phyloP scores from a whole-genome alignment of 1,140 invertebrate genomes.

The Monomorium pharaonis region DNA sequence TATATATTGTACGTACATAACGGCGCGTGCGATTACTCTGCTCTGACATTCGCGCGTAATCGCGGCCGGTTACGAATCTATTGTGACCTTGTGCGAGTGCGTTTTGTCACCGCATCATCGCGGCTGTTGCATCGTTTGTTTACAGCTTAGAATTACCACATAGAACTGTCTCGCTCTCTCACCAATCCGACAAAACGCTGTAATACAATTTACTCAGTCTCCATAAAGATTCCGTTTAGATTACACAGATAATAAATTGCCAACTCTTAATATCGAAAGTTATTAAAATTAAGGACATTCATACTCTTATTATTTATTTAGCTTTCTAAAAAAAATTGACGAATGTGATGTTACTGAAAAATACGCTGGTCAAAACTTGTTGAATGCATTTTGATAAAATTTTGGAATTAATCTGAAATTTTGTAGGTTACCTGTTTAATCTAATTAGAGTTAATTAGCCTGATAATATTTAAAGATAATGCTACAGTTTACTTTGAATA shows the following conservation, averaged over 20 bases:
- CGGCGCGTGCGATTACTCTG: constrained; percentile 23
- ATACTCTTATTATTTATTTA: neutral
- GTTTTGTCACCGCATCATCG: neutral
- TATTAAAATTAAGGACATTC: neutral
- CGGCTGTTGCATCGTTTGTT: constrained; percentile 10
- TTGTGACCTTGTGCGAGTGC: constrained; percentile 32
- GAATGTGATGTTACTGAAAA: neutral
- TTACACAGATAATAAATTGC: neutral
- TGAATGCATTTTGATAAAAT: neutral
- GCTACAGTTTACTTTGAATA: neutral
- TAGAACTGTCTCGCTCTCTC: neutral
- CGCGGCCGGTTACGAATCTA: constrained; percentile 31
- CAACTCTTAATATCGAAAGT: neutral
- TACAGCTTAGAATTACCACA: neutral
- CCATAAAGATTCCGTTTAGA: neutral
- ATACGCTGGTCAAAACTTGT: neutral
- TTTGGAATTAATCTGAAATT: neutral
- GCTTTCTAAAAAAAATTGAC: neutral
- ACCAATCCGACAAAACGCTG: neutral
- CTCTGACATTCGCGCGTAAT: constrained; percentile 56
- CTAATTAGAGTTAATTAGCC: neutral
- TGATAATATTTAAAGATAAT: neutral
- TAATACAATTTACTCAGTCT: neutral
- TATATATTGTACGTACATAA: neutral
- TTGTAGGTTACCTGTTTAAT: neutral